Base-by-base conservation (phyloP, 2,113 vertebrate genomes). In the Podarcis raffonei region DNA sequence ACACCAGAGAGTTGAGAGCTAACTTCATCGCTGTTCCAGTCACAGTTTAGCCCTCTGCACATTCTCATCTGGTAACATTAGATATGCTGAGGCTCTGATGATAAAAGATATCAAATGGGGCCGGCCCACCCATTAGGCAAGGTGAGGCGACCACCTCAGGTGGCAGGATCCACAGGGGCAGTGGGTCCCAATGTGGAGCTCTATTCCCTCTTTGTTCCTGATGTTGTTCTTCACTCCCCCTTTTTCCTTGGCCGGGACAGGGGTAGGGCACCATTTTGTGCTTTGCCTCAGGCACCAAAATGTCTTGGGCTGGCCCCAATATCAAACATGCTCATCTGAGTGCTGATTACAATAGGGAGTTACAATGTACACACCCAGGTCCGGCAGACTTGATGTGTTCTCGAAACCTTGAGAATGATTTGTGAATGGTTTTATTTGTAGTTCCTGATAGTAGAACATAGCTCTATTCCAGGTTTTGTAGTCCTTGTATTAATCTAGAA, bases 21-120 rank as follows among this genome's bases (percentile, higher is more conserved):
- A 39, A 59, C 16, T 86, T 85, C 77, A 83, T 39, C 74, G 25
- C 69, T 83, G 20, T 32, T 35, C 27, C 85, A 66, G 71, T 59
- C 66, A 89, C 77, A 78, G 35, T 85, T 76, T 80, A 65, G 71
- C 9, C 84, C 23, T 82, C 76, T 76, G 77, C 48, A 68, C 42
- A 89, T 77, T 83, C 59, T 90, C 69, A 78, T 39, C 83, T 53
- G 75, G 77, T 89, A 89, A 80, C 68, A 78, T 91, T 69, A 85
- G 66, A 22, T 30, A 66, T 86, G 39, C 48, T 81, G 42, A 71
- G 35, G 57, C 37, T 82, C 74, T 85, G 83, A 8, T 62, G 42
- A 35, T 53, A 77, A 82, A 83, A 39, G 37, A 48, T 66, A 72
- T 48, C 48, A 53, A 12, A 53, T 53, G 48, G 48, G 48, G 48